These are phyloP conservation scores for Eulemur albifrons DNA, from an alignment of 2,797 vertebrate genomes.

Conservation along the genomic window DNA sequence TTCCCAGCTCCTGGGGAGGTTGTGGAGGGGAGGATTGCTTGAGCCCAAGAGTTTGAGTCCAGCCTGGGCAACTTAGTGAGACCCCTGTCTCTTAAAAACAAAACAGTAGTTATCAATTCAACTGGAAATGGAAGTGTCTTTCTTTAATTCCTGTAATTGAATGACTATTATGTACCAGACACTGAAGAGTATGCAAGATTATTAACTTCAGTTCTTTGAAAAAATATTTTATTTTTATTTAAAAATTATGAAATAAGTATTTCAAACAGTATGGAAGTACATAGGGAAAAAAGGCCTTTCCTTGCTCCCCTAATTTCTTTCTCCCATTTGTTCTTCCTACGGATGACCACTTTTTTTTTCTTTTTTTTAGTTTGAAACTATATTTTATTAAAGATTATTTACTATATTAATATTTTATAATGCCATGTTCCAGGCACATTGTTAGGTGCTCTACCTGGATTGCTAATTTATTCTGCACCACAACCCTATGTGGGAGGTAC, in stretches of 20 bases:
- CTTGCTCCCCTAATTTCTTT: background rate
- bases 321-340: background rate
- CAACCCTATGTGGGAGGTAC: too few relatives aligned
- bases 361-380: too few relatives aligned
- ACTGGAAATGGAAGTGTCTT: background rate
- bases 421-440: too few relatives aligned
- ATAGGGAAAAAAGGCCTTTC: background rate
- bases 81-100: too few relatives aligned
- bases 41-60: too few relatives aligned
- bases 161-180: background rate
- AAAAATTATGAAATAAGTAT: background rate
- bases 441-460: too few relatives aligned
- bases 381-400: too few relatives aligned
- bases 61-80: too few relatives aligned
- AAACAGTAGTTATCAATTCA: background rate
- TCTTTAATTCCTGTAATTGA: background rate
- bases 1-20: too few relatives aligned
- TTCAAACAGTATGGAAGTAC: background rate
- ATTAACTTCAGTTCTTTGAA: background rate
- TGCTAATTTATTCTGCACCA: too few relatives aligned
- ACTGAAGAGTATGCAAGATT: background rate
- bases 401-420: too few relatives aligned
- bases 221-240: slow-evolving; percentile 10
- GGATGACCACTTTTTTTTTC: background rate
- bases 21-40: too few relatives aligned